phyloP scores from a whole-genome alignment of 2,888 invertebrate species.

The Tetropium fuscum region DNA sequence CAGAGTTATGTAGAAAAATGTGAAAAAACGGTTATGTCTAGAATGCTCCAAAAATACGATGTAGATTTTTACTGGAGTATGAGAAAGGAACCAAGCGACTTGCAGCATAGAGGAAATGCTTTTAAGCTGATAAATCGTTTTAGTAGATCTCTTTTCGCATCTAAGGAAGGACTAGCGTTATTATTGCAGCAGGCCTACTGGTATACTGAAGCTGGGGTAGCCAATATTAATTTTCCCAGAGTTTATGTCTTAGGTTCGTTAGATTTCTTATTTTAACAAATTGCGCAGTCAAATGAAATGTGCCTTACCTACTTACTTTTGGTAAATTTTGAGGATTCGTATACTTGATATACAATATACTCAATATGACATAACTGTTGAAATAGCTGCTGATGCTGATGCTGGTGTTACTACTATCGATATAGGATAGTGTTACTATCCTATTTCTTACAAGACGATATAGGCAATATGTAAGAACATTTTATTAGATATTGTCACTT shows the following conservation, averaged over 20 bases:
- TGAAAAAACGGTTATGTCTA: constrained; percentile 75
- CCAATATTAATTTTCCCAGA: constrained; percentile 85
- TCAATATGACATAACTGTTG: too few species aligned
- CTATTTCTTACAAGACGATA: too few species aligned
- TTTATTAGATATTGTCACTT: too few species aligned
- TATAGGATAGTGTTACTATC: too few species aligned
- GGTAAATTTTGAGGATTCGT: too few species aligned
- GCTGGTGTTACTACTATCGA: too few species aligned
- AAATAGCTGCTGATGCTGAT: too few species aligned
- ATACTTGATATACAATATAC: too few species aligned
- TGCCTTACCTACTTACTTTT: too few species aligned
- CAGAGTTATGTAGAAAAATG: constrained; percentile 71
- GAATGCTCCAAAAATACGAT: constrained; percentile 82
- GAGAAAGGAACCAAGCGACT: constrained; percentile 84
- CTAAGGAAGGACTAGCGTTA: constrained; percentile 88
- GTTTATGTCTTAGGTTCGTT: constrained; percentile 80
- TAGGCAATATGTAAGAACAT: too few species aligned
- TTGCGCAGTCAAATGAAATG: too few species aligned
- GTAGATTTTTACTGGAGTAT: constrained; percentile 94
- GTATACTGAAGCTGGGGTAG: constrained; percentile 85
- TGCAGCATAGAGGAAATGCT: constrained; percentile 72
- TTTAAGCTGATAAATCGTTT: constrained; percentile 84
- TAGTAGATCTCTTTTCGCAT: constrained; percentile 89
- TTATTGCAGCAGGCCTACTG: constrained; percentile 87
- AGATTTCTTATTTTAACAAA: too few species aligned